Base-by-base conservation (phyloP, 2,113 vertebrate species). In the Cyprinodon tularosa region DNA sequence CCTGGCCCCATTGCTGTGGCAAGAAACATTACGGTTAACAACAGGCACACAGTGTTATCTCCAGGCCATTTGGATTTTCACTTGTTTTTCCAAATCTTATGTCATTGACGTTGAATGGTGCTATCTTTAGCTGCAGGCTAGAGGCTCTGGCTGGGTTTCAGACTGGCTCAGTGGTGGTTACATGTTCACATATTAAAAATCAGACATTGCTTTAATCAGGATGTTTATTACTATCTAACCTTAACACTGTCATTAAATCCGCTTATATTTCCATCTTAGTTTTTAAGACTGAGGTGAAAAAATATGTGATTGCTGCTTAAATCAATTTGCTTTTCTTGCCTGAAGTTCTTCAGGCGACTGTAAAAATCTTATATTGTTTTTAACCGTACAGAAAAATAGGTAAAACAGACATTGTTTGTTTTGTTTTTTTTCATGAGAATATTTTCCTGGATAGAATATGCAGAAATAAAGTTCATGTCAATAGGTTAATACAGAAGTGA, bases 101-200 rank as follows among this genome's bases (percentile, higher is more conserved):
- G 90, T 91, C 79, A 86, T 90, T 74, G 71, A 42, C 74, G 85
- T 82, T 90, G 85, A 88, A 89, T 83, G 66, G 77, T 53, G 83
- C 86, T 89, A 85, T 89, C 84, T 91, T 84, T 86, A 72, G 85
- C 91, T 87, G 77, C 85, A 84, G 82, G 89, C 85, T 73, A 82
- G 4, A 37, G 45, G 76, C 68, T 81, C 80, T 4, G 78, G 36
- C 83, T 77, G 78, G 71, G 68, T 75, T 68, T 62, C 78, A 81
- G 78, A 85, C 74, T 29, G 78, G 70, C 74, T 79, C 71, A 73
- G 42, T 74, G n/a, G 80, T 20, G 3, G 70, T 59, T 62, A 13
- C 64, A 48, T 74, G 81, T 70, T 74, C 36, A 0, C 68, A 73
- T 74, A 89, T 83, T 82, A 84, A 86, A 80, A 83, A 82, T 76